phyloP scores from a whole-genome alignment of 2,113 vertebrate genomes.

The Panthera uncia region DNA sequence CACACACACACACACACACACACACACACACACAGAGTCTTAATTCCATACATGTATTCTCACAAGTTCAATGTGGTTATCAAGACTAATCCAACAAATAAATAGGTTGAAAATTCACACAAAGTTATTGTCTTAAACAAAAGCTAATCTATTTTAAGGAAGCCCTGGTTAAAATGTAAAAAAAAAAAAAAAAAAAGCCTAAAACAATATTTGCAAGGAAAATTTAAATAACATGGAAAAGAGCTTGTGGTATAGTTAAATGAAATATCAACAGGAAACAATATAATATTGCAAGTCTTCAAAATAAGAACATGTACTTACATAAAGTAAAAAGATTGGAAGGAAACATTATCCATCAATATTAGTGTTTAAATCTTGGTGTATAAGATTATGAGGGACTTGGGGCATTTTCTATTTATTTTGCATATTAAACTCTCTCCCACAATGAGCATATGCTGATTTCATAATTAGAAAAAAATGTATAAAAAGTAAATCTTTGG shows the following conservation, averaged over 20 bases:
- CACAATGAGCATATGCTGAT: background rate
- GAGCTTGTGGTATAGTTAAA: background rate
- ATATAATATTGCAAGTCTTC: background rate
- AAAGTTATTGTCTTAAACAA: background rate
- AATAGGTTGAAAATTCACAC: background rate
- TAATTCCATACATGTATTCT: constrained; percentile 7
- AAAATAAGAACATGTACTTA: background rate
- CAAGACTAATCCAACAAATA: background rate
- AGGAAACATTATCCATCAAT: background rate
- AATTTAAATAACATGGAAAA: background rate
- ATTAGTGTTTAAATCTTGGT: background rate
- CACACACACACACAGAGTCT: background rate
- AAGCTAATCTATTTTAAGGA: background rate
- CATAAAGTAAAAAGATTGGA: background rate
- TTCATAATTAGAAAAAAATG: background rate
- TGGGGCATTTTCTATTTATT: background rate
- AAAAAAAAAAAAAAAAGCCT: background rate
- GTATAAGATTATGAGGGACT: background rate
- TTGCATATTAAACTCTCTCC: background rate
- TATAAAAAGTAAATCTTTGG: background rate
- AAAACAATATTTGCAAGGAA: background rate
- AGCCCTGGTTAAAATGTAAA: background rate
- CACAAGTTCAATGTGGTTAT: background rate
- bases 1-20: background rate
- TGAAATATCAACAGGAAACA: background rate